These are phyloP conservation scores for Gobiocypris rarus DNA, from an alignment of 2,113 vertebrate genomes.

Conservation along the genomic window DNA sequence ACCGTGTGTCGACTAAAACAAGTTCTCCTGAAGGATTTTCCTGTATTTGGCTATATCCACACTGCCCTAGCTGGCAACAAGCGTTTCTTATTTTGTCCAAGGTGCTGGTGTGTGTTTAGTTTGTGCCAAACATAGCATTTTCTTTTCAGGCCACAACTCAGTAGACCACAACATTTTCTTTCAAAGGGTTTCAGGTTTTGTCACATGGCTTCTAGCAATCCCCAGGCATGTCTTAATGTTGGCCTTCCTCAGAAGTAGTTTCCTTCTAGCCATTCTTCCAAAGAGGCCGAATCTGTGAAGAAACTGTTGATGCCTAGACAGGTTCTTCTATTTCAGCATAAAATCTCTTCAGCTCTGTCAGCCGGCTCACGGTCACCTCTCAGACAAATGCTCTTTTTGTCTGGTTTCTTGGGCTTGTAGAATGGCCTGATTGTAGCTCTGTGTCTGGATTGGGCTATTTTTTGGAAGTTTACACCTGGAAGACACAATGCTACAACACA, in stretches of 20 bases:
- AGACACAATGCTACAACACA: neutral
- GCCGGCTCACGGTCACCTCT: conserved; percentile 4
- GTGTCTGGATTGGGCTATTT: neutral
- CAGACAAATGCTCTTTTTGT: conserved; percentile 20
- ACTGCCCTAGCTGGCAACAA: neutral
- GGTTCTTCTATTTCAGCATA: conserved; percentile 20
- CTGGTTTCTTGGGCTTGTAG: neutral
- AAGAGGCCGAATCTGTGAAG: conserved; percentile 1
- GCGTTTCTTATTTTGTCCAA: neutral
- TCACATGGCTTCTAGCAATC: conserved; percentile 37
- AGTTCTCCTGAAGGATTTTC: neutral
- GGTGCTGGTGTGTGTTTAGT: conserved; percentile 14
- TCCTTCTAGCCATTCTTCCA: conserved; percentile 7
- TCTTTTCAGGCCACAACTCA: conserved; percentile 34
- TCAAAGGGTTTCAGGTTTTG: conserved; percentile 43
- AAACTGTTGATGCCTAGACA: conserved; percentile 6
- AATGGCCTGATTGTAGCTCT: neutral
- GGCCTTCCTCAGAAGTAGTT: conserved; percentile 19
- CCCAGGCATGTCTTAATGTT: conserved; percentile 32
- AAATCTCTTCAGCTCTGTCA: conserved; percentile 21
- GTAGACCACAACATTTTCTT: conserved; percentile 16
- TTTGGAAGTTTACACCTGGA: neutral
- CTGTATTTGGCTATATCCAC: neutral
- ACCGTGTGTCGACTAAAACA: neutral
- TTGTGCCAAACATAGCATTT: conserved; percentile 24